A percentile compares a stretch with the other conserved stretches of the same genome.
phyloP scores from a whole-genome alignment of 2,797 vertebrate genomes.

The Anas georgica region DNA sequence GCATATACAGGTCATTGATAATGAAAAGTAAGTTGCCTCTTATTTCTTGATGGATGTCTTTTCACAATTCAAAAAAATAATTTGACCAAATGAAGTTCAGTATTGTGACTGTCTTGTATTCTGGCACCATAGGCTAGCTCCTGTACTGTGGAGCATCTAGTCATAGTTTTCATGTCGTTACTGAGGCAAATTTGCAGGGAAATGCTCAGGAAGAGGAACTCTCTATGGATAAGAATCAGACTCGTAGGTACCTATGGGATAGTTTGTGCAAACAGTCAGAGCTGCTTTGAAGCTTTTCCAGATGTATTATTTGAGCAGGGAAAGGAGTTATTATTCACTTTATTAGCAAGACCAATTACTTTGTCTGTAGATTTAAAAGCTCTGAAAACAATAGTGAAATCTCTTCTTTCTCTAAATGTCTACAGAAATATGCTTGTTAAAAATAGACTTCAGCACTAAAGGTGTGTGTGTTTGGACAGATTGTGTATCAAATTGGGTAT shows the following conservation, averaged over 20 bases:
- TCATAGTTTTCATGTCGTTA: neutral
- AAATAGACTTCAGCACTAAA: neutral
- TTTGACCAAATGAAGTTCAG: neutral
- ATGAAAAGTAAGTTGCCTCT: neutral
- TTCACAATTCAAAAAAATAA: accelerated
- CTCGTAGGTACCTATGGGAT: neutral
- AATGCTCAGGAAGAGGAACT: neutral
- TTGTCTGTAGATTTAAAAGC: neutral
- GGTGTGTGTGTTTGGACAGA: neutral
- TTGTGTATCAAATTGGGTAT: neutral
- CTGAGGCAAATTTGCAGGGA: neutral
- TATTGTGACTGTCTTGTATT: neutral
- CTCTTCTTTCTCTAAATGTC: neutral
- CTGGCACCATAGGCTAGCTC: neutral
- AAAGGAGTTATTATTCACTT: neutral
- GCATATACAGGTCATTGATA: neutral
- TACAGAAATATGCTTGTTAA: neutral
- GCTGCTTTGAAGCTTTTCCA: constrained; percentile 23
- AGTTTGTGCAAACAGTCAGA: neutral
- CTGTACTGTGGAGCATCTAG: neutral
- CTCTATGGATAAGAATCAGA: neutral
- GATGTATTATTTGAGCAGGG: neutral
- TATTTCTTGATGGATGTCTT: neutral
- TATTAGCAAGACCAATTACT: constrained; percentile 4
- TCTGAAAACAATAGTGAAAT: neutral